Evolutionary conservation across 2,888 invertebrate species (phyloP).

Genomic region (Hydriomena furcata): DNA sequence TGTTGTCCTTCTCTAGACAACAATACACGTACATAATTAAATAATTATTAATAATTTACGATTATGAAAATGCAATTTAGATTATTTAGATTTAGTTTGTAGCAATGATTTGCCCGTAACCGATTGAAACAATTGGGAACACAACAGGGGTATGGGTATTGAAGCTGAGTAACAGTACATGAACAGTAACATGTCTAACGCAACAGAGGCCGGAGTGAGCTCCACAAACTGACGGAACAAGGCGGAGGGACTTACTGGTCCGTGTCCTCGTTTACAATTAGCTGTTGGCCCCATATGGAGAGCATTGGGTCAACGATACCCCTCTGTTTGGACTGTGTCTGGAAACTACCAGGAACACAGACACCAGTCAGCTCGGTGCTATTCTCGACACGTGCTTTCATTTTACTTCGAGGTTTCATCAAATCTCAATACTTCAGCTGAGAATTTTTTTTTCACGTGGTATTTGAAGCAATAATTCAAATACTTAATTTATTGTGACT

Average conservation of each 20-base stretch:
- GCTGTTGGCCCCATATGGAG: conserved; percentile 99
- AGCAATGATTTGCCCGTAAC: conserved; percentile 55
- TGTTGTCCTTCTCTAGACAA: too few relatives aligned
- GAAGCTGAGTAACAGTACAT: conserved; percentile 55
- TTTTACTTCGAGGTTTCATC: conserved; percentile 23
- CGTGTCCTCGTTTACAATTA: conserved; percentile 98
- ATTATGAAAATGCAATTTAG: too few relatives aligned
- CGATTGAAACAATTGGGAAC: conserved; percentile 46
- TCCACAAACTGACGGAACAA: conserved; percentile 53
- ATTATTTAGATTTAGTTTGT: neutral
- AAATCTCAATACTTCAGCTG: neutral
- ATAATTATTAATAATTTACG: too few relatives aligned
- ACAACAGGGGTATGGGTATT: conserved; percentile 49
- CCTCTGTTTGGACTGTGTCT: conserved; percentile 95
- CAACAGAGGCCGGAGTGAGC: conserved; percentile 47
- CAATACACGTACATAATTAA: neutral
- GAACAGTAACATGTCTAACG: conserved; percentile 48
- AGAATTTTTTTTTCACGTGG: too few relatives aligned
- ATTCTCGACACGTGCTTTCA: conserved; percentile 37
- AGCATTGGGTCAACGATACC: conserved; percentile 99
- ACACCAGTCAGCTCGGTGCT: conserved; percentile 59
- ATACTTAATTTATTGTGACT: neutral
- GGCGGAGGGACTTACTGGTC: conserved; percentile 92
- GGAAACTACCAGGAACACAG: conserved; percentile 87
- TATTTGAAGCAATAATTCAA: too few relatives aligned